Evolutionary conservation across 2,797 vertebrate genomes (phyloP), one percentile per base, ranked within the genome.

Genomic region (Erithacus rubecula): DNA sequence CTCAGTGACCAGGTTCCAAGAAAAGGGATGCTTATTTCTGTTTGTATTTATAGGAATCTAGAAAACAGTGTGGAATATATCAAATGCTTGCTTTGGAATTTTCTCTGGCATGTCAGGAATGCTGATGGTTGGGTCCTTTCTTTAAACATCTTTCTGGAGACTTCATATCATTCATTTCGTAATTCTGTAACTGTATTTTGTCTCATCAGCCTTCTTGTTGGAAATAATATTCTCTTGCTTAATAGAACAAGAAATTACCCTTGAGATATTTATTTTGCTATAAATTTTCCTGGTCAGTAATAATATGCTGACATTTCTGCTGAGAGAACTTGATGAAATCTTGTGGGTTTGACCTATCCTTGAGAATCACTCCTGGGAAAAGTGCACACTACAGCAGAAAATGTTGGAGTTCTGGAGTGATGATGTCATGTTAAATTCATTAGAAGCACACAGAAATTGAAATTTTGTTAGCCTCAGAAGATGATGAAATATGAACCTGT

Each of bases 251-350:
- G 58, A 93, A 92, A 95, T 90, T 90, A 89, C 68, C 92, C 90
- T 91, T 89, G 92, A 93, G 83, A 82, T 94, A 85, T 93, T 94
- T 96, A 87, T 93, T 93, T 94, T 94, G 71, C 76, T 87, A 83
- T 94, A 93, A 89, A 93, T 96, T 94, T 92, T 95, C 63, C 68
- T 92, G 56, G 69, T 80, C 75, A 78, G 78, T 95, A 95, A 90
- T 87, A 90, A 91, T 93, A 95, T 91, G 71, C 93, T 94, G 94
- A 89, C 90, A 92, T 91, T 95, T 95, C 75, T 95, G 89, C 93
- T 93, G 89, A 89, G 84, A 71, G 60, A 85, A 94, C 81, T 95
- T 70, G 90, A 93, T 95, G 90, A 92, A 94, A 80, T 94, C 92
- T 94, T 94, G 88, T 85, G 81, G 16, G 11, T 95, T 95, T 96